Evolutionary conservation across 2,888 invertebrate genomes (phyloP), one percentile per base, ranked within the genome.

Genomic region (Cremastobaeus sp.): DNA sequence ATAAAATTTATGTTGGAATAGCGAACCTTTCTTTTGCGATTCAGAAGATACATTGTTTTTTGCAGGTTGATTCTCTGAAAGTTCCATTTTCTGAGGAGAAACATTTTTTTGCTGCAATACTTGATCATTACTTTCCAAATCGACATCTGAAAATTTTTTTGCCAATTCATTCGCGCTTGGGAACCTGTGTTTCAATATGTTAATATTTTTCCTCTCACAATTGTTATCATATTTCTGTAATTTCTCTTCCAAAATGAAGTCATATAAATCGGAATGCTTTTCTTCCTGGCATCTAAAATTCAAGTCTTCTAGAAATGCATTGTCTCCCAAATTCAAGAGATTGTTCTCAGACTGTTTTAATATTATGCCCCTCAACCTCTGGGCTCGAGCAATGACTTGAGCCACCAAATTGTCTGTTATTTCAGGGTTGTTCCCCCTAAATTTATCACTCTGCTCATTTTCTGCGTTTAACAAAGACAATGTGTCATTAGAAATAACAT

Each of bases 191-290:
- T n/a, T n/a, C n/a, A n/a, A n/a, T n/a, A n/a, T n/a, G n/a, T n/a
- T n/a, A n/a, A n/a, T n/a, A n/a, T n/a, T n/a, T n/a, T n/a, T n/a
- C n/a, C n/a, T n/a, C n/a, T 25, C 25, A 30, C 39, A 28, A 41
- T 8, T 0, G n/a, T 89, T 88, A 34, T 89, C 88, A 17, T 78
- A 78, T 60, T 75, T 79, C 5, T 84, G 81, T 6, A 84, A 81
- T 37, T 86, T 83, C 68, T 89, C 88, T 1, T 89, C 89, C 71
- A 79, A 50, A 48, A 82, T 79, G 54, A 82, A 81, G 62, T 84
- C 79, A 15, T 82, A 80, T 2, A 84, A 74, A 25, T 82, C 80
- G 11, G 72, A 68, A 59, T 83, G 78, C 11, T 82, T 77, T 20
- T 79, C 77, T 1, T 37, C 25, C 30, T 78, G 62, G 18, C 9